Evolutionary conservation across 2,797 vertebrate genomes (phyloP).

Genomic region (Potorous gilbertii): DNA sequence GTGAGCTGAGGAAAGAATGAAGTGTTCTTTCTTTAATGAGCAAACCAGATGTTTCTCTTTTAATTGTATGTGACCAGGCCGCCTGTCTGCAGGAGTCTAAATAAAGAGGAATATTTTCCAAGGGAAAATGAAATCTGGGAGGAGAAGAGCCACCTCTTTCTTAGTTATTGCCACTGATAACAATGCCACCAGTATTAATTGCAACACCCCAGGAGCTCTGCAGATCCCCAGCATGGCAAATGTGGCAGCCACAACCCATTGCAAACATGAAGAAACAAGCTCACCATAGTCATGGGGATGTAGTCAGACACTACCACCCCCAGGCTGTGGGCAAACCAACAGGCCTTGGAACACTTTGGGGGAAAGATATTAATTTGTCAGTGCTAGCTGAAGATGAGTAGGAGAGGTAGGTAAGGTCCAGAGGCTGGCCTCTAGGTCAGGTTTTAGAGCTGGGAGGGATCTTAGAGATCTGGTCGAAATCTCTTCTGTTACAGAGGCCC

Average conservation of each 20-base stretch:
- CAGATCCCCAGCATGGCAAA: not conserved
- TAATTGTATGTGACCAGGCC: not conserved
- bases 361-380: not conserved
- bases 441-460: not conserved
- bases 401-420: not conserved
- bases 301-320: too few species aligned
- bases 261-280: not conserved
- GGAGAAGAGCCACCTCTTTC: not conserved
- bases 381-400: not conserved
- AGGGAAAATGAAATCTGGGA: not conserved
- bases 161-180: not conserved
- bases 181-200: not conserved
- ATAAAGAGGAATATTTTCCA: not conserved
- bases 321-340: not conserved
- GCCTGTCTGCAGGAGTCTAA: not conserved
- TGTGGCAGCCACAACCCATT: not conserved
- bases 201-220: not conserved
- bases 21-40: not conserved
- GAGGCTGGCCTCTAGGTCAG: not conserved
- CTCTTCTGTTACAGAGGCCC: not conserved
- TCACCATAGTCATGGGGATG: too few species aligned
- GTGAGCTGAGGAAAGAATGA: not conserved
- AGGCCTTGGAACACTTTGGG: not conserved
- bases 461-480: not conserved
- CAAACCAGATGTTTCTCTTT: not conserved